A percentile compares a stretch with the other conserved stretches of the same genome.
These are phyloP conservation scores for Semaprochilodus insignis DNA, from an alignment of 2,797 vertebrate genomes.

Conservation along the genomic window DNA sequence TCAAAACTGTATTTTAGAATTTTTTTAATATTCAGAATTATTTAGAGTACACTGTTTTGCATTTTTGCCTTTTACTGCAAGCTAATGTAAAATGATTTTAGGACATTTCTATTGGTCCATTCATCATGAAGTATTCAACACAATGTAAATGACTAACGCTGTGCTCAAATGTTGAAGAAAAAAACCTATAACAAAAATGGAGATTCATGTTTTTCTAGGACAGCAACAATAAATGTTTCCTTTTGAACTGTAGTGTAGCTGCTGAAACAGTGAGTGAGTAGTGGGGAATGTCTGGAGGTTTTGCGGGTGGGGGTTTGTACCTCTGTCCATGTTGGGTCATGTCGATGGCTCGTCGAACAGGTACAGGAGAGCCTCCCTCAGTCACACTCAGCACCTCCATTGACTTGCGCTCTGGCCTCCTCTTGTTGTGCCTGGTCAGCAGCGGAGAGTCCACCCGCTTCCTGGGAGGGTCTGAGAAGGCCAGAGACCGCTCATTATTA, in stretches of 20 bases:
- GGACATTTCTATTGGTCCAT: too few relatives aligned
- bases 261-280: conserved; percentile 9
- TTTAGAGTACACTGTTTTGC: too few relatives aligned
- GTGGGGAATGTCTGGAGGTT: background rate
- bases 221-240: background rate
- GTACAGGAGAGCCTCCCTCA: conserved; percentile 94
- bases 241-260: background rate
- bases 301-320: conserved; percentile 66
- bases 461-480: conserved; percentile 74
- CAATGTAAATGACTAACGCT: too few relatives aligned
- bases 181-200: too few relatives aligned
- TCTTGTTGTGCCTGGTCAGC: conserved; percentile 96
- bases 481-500: background rate
- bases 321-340: conserved; percentile 97
- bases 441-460: conserved; percentile 98
- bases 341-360: conserved; percentile 92
- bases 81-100: too few relatives aligned
- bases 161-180: too few relatives aligned
- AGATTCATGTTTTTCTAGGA: too few relatives aligned
- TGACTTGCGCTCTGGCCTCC: conserved; percentile 94
- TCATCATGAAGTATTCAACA: too few relatives aligned
- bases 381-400: conserved; percentile 98
- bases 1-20: too few relatives aligned
- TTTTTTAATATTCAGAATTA: too few relatives aligned
- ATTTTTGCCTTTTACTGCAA: too few relatives aligned